Base-by-base conservation (phyloP, 2,113 vertebrate species). In the Ranitomeya imitator region DNA sequence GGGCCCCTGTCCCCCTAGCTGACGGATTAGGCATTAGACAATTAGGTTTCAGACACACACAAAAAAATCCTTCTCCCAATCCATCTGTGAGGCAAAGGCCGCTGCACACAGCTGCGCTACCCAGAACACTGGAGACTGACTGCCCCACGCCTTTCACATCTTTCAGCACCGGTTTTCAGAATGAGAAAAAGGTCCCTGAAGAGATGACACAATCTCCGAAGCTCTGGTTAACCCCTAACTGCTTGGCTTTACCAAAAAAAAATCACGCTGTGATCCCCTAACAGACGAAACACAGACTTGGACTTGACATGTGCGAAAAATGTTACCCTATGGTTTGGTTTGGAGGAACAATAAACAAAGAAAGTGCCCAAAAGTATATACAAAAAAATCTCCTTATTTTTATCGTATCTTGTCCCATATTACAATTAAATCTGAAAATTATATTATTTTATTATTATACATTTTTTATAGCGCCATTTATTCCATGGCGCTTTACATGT, bases 161-260 rank as follows among this genome's bases (percentile, higher is more conserved):
- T 93, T 92, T 91, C 92, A 92, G 92, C 77, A 88, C 90, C 90
- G 69, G 91, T 92, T 91, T 79, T 18, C 90, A 87, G 91, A 93
- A 93, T 91, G 93, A 92, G 92, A 90, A 88, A 91, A 92, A 92
- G 92, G 91, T 93, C 94, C 94, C 93, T 90, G 90, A 94, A 94
- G 94, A 93, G 94, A 94, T 95, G 94, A 95, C 93, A 93, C 93
- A 92, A 92, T 93, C 92, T 91, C 90, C 76, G 91, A 91, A 91
- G 91, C 93, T 90, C 91, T 85, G 52, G 73, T 94, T 94, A 95
- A 94, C 93, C 92, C 93, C 74, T 89, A 26, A 7, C 0, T 0
- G 73, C 84, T 90, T 31, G 80, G 76, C 9, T 65, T 89, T 16
- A 61, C n/a, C 37, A 14, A 23, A 7, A 61, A 45, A 76, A 15